These are phyloP conservation scores for Lagria hirta DNA, from an alignment of 2,888 invertebrate genomes.

Conservation along the genomic window DNA sequence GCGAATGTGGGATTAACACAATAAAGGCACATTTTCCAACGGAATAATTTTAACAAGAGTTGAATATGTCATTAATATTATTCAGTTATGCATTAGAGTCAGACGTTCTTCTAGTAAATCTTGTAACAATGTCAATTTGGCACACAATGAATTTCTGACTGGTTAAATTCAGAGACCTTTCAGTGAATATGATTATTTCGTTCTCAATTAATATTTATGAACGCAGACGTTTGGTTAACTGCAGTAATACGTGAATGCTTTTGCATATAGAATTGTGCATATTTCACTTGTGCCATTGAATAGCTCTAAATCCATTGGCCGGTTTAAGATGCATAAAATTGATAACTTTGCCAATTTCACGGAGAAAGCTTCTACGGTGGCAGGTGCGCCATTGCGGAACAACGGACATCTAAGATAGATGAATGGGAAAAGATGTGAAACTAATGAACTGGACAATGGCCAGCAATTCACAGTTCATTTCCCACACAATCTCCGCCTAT, in stretches of 20 bases:
- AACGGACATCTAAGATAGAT: constrained; percentile 33
- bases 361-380: constrained; percentile 33
- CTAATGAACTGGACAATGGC: constrained; percentile 52
- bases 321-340: constrained; percentile 50
- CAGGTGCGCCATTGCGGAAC: constrained; percentile 32
- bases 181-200: constrained; percentile 25
- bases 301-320: constrained; percentile 46
- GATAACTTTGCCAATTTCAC: constrained; percentile 48
- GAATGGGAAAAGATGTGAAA: constrained; percentile 45
- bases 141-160: constrained; percentile 28
- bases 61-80: constrained; percentile 30
- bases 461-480: constrained; percentile 49
- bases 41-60: constrained; percentile 6
- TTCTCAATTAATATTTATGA: constrained; percentile 31
- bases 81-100: constrained; percentile 29
- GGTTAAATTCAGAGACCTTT: constrained; percentile 25
- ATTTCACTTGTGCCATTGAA: constrained; percentile 43
- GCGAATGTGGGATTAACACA: constrained; percentile 7
- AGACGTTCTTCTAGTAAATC: constrained; percentile 22
- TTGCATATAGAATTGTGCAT: constrained; percentile 39
- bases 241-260: constrained; percentile 24
- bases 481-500: constrained; percentile 22
- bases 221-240: constrained; percentile 25
- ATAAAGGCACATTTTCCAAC: constrained; percentile 7
- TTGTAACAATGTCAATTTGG: constrained; percentile 30